These are phyloP conservation scores for Nematolebias whitei DNA, from an alignment of 2,113 vertebrate genomes.

Conservation along the genomic window DNA sequence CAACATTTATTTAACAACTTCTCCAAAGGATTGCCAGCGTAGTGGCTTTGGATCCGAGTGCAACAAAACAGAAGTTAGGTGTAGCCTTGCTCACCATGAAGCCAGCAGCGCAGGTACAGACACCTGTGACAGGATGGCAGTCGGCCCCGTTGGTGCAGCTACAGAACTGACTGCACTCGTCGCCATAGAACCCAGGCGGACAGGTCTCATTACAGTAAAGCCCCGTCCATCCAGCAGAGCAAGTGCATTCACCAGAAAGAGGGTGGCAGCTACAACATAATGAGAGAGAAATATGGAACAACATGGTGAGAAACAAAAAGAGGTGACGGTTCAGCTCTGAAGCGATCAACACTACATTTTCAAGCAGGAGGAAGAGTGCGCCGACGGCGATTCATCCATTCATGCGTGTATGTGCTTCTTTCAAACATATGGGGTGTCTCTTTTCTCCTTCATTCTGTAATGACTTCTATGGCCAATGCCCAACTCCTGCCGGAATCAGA, in stretches of 20 bases:
- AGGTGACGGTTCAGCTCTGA: constrained; percentile 37
- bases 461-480: constrained; percentile 64
- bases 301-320: constrained; percentile 31
- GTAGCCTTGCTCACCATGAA: constrained; percentile 84
- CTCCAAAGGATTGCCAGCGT: neutral
- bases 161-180: constrained; percentile 87
- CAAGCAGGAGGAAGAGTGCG: constrained; percentile 48
- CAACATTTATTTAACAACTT: neutral
- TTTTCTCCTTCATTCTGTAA: constrained; percentile 73
- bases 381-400: constrained; percentile 61
- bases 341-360: constrained; percentile 48
- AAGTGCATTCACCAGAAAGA: constrained; percentile 93
- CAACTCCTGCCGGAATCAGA: constrained; percentile 68
- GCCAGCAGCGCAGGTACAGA: constrained; percentile 90
- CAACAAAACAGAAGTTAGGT: constrained; percentile 13
- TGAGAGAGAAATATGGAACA: constrained; percentile 45
- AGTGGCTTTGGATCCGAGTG: neutral
- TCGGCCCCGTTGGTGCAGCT: constrained; percentile 91
- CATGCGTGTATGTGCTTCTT: constrained; percentile 41
- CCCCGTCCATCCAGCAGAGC: constrained; percentile 92
- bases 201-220: constrained; percentile 95
- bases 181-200: constrained; percentile 86
- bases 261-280: constrained; percentile 90
- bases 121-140: constrained; percentile 89
- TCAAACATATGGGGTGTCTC: constrained; percentile 68